These are phyloP conservation scores for Microplitis mediator DNA, from an alignment of 1,140 invertebrate genomes.

Conservation along the genomic window DNA sequence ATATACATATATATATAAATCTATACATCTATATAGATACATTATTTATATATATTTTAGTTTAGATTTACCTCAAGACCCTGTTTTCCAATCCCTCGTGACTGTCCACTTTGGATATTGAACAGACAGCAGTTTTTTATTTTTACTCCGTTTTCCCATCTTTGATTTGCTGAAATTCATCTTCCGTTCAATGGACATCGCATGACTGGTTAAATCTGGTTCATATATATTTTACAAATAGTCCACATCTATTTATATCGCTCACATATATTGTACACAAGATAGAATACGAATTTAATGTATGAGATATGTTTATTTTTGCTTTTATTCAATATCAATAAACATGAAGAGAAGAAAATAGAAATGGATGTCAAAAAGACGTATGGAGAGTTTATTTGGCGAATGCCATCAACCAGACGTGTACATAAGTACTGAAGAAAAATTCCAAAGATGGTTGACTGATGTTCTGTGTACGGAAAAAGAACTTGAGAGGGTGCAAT, in stretches of 20 bases:
- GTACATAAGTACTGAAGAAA: conserved; percentile 16
- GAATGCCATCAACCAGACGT: conserved; percentile 3
- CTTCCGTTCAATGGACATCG: no score
- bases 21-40: background rate
- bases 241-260: no score
- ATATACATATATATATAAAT: no score
- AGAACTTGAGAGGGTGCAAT: background rate
- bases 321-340: background rate
- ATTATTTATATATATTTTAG: background rate
- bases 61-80: conserved; percentile 1
- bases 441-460: conserved; percentile 15
- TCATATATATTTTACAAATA: no score
- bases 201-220: no score
- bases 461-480: background rate
- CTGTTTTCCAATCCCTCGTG: conserved; percentile 1
- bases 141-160: background rate
- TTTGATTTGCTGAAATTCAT: no score
- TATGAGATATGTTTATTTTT: background rate
- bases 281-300: no score
- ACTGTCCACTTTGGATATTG: background rate
- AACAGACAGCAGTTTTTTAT: background rate
- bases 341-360: background rate
- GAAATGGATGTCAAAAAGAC: background rate
- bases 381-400: conserved; percentile 19
- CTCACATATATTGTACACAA: no score